Evolutionary conservation across 2,888 invertebrate genomes (phyloP).

Genomic region (Diaperis boleti): DNA sequence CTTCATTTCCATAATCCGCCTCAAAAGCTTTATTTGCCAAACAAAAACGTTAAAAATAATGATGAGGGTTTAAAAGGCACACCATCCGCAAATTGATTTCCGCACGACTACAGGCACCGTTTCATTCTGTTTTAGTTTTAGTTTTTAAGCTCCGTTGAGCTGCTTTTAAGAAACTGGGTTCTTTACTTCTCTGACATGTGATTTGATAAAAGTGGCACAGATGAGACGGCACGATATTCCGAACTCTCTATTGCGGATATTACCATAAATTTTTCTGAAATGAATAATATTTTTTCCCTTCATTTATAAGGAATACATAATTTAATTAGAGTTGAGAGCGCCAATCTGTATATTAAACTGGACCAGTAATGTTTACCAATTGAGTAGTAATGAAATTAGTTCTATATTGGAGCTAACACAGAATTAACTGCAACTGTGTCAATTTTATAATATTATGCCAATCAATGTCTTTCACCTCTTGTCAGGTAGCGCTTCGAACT

Average conservation of each 20-base stretch:
- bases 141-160: background rate
- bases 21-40: background rate
- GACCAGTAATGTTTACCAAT: too few species aligned
- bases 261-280: conserved; percentile 16
- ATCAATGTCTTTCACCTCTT: conserved; percentile 20
- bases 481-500: conserved; percentile 14
- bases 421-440: too few species aligned
- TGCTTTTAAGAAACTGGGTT: conserved; percentile 4
- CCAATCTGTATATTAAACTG: too few species aligned
- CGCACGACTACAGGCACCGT: background rate
- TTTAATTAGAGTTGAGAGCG: too few species aligned
- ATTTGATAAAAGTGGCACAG: conserved; percentile 18
- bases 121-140: background rate
- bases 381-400: too few species aligned
- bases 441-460: conserved; percentile 28
- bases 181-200: conserved; percentile 15
- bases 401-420: too few species aligned
- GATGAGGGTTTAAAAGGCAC: background rate
- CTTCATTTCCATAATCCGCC: background rate
- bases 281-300: too few species aligned
- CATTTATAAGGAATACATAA: too few species aligned
- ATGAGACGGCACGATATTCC: too few species aligned
- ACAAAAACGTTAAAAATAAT: background rate
- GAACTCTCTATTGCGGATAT: too few species aligned
- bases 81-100: background rate